Percentiles rank a stretch among this genome's conserved stretches.
Conservation (phyloP, 2,113 vertebrate species). For the Datnioides undecimradiatus region DNA sequence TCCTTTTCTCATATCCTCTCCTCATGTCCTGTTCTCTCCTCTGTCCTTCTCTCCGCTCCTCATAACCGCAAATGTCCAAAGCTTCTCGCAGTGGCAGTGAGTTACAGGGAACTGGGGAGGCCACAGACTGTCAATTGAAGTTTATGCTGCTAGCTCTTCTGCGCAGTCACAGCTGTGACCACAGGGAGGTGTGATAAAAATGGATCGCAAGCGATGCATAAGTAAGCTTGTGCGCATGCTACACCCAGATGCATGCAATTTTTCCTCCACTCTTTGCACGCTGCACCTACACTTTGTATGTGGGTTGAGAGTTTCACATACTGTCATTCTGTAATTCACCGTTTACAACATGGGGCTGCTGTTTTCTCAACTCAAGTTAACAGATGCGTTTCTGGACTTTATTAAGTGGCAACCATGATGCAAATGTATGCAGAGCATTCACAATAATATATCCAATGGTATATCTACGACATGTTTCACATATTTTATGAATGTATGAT, state of each 20-base stretch:
- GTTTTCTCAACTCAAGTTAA: not conserved
- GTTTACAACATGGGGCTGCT: conserved; percentile 19
- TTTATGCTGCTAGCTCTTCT: conserved; percentile 35
- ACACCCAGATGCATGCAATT: conserved; percentile 37
- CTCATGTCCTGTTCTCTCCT: not conserved
- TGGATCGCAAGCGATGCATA: conserved; percentile 33
- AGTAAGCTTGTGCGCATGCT: not conserved
- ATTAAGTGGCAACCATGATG: not conserved
- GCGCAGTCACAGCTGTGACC: conserved; percentile 75
- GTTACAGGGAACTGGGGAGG: not conserved
- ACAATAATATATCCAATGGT: not conserved
- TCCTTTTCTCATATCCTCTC: not conserved
- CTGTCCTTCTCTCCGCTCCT: not conserved
- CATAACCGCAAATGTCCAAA: not conserved
- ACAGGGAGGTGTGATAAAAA: conserved; percentile 71
- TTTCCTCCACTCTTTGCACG: conserved; percentile 54
- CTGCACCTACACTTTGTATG: conserved; percentile 53
- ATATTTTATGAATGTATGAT: no score
- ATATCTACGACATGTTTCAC: not conserved
- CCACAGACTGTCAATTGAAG: not conserved
- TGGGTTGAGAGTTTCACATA: conserved; percentile 56
- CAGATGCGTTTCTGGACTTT: not conserved
- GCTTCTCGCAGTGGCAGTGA: not conserved
- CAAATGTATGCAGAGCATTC: not conserved
- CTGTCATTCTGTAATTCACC: not conserved